Conservation (phyloP, 2,888 invertebrate genomes). For the Apodemia hepburni region DNA sequence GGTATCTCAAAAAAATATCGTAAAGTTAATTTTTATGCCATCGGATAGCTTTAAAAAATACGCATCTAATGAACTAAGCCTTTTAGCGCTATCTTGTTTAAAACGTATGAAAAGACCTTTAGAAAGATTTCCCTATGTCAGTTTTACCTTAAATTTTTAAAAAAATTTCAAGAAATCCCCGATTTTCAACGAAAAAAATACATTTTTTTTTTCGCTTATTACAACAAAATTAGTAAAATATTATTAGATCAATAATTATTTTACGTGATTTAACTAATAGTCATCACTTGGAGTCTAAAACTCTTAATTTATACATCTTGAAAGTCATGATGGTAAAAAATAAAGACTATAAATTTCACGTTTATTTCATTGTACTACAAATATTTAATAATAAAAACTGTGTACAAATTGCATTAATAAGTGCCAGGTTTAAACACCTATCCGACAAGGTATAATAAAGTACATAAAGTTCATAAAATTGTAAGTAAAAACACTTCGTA, state of each 20-base stretch:
- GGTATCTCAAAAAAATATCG: not conserved
- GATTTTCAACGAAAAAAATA: not conserved
- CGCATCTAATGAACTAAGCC: no score
- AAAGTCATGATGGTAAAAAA: conserved; percentile 4
- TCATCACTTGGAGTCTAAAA: conserved; percentile 2
- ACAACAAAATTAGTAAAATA: conserved; percentile 2
- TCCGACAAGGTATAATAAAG: conserved; percentile 9
- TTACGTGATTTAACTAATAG: conserved; percentile 4
- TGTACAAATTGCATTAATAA: conserved; percentile 8
- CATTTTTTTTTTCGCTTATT: not conserved
- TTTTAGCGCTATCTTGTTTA: no score
- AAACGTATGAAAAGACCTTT: no score
- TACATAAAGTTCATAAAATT: conserved; percentile 6
- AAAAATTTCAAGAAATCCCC: conserved; percentile 1
- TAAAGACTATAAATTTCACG: conserved; percentile 5
- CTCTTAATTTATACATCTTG: conserved; percentile 4
- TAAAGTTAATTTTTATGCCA: not conserved
- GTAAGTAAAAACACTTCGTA: conserved; percentile 7
- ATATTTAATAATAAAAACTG: conserved; percentile 8
- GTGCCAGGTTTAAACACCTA: conserved; percentile 5
- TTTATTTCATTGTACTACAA: not conserved
- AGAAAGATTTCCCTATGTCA: no score
- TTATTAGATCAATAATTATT: conserved; percentile 4
- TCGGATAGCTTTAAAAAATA: conserved; percentile 1
- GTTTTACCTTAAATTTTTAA: not conserved